A percentile compares a stretch with the other conserved stretches of the same genome.
phyloP scores from a whole-genome alignment of 1,140 invertebrate species.

The Drosophila tropicalis region DNA sequence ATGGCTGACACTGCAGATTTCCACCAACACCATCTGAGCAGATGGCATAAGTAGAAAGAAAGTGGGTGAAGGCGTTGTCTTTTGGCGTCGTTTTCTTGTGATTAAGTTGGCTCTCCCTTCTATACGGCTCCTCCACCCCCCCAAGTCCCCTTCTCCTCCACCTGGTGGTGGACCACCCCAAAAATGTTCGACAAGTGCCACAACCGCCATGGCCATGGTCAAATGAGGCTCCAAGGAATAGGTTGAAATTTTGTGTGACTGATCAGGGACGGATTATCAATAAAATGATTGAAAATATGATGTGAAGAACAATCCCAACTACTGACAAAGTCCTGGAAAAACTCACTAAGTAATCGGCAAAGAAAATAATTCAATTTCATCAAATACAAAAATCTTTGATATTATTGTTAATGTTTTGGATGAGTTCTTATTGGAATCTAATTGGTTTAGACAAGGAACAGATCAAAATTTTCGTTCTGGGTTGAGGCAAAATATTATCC shows the following conservation, averaged over 20 bases:
- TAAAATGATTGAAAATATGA: not conserved
- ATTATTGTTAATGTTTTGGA: too few relatives aligned
- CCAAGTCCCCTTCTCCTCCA: not conserved
- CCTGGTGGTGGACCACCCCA: not conserved
- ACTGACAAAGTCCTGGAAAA: too few relatives aligned
- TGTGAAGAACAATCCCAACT: too few relatives aligned
- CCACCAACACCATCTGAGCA: constrained; percentile 12
- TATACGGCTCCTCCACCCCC: not conserved
- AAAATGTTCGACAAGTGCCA: constrained; percentile 20
- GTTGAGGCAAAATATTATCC: too few relatives aligned
- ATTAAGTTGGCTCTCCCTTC: constrained; percentile 61
- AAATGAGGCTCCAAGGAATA: constrained; percentile 18
- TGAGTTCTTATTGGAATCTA: too few relatives aligned
- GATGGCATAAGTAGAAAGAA: not conserved
- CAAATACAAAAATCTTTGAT: too few relatives aligned
- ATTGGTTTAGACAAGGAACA: too few relatives aligned
- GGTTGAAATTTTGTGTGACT: not conserved
- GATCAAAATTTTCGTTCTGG: too few relatives aligned
- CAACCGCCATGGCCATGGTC: constrained; percentile 14
- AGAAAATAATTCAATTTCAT: too few relatives aligned
- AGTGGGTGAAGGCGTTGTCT: not conserved
- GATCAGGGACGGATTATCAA: not conserved
- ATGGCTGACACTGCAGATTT: constrained; percentile 79
- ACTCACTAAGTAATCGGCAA: too few relatives aligned
- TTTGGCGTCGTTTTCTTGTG: constrained; percentile 72